phyloP scores from a whole-genome alignment of 2,797 vertebrate species.

The Cossypha heuglini region DNA sequence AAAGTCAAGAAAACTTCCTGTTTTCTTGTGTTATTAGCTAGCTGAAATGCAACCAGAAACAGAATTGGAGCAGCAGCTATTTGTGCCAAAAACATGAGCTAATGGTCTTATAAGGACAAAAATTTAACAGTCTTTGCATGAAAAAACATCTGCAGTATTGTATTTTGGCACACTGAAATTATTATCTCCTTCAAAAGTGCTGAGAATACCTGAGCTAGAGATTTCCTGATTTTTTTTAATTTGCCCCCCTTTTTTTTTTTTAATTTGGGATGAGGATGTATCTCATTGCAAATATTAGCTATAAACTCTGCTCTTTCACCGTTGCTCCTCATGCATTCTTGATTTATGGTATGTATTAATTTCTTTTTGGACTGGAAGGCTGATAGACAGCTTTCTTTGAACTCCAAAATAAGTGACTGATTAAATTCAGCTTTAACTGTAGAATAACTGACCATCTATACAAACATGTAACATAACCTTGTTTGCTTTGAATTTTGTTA shows the following conservation, averaged over 20 bases:
- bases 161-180: neutral
- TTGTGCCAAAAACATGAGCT: neutral
- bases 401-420: neutral
- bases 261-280: fast-evolving
- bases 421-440: neutral
- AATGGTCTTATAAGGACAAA: neutral
- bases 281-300: neutral
- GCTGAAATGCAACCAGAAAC: neutral
- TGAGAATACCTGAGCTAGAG: neutral
- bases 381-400: neutral
- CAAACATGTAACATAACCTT: neutral
- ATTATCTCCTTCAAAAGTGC: neutral
- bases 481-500: neutral
- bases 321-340: neutral
- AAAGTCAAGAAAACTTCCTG: neutral
- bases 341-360: neutral
- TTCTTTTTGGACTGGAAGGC: neutral
- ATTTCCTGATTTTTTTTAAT: neutral
- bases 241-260: neutral
- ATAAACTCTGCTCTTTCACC: neutral
- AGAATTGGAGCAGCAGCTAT: neutral
- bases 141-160: neutral
- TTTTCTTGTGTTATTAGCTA: neutral
- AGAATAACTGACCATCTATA: neutral
- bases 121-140: neutral